Evolutionary conservation across 2,113 vertebrate species (phyloP), one percentile per base, ranked within the genome.

Genomic region (Corapipo altera): DNA sequence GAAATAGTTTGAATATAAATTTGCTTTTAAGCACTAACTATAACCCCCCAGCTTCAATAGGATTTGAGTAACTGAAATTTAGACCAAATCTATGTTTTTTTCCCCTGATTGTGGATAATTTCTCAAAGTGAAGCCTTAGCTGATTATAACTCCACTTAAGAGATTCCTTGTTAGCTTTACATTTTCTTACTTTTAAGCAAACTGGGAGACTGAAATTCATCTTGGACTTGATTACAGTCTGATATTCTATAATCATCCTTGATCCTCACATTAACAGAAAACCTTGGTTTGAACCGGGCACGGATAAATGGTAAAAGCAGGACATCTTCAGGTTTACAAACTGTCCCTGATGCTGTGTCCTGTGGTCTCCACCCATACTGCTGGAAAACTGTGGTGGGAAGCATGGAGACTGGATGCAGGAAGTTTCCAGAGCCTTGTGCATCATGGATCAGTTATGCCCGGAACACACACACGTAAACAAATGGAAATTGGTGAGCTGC

Each of bases 401-500:
- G 15, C 9, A n/a, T 16, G 30, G 64, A 61, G 81, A 44, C 33
- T 89, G 33, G 73, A 39, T 75, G 79, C 61, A 72, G 79, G 8
- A 89, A 89, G 79, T 30, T 91, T 84, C 76, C 88, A 83, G 88
- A 73, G 70, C 61, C 0, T 3, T 21, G 18, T 80, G 10, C 91
- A 76, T 85, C 90, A 87, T 85, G 1, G 0, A 77, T 70, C 90
- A 81, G 85, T 61, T 49, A 44, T 22, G 72, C 83, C 70, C 62
- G 70, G 70, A 93, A 92, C 79, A 39, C 87, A 89, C 49, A 75
- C 11, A 33, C 35, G n/a, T 80, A 93, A 96, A 95, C 93, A 91
- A 66, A 91, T 0, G 11, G 22, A 80, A 91, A 75, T 9, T 52
- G 82, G 83, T 91, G 85, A 88, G 89, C 86, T 94, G 91, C 93